Percentiles rank a stretch among this genome's conserved stretches.
Conservation (phyloP, 2,888 invertebrate species). For the Corythucha ciliata region DNA sequence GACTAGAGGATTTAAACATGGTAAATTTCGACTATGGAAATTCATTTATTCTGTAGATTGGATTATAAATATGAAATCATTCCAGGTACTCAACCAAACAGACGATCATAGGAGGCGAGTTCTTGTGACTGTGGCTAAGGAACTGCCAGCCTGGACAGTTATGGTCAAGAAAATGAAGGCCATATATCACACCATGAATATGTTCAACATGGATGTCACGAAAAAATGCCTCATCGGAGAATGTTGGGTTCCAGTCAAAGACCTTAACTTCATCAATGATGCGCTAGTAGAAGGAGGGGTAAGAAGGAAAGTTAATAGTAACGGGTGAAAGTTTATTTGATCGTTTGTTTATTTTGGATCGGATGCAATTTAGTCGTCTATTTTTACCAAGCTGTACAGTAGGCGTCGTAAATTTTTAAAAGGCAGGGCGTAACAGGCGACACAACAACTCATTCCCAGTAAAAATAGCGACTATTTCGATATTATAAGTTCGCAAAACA, state of each 20-base stretch:
- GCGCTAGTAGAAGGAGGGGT: constrained; percentile 75
- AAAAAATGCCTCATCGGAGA: constrained; percentile 84
- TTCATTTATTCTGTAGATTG: too few relatives aligned
- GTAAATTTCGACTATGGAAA: too few relatives aligned
- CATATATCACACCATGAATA: constrained; percentile 83
- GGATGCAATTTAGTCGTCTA: too few relatives aligned
- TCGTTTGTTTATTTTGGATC: too few relatives aligned
- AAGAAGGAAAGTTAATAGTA: constrained; percentile 39
- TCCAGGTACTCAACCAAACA: constrained; percentile 71
- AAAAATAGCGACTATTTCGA: too few relatives aligned
- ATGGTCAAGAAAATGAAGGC: constrained; percentile 84
- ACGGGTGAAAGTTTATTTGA: neutral
- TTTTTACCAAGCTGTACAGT: too few relatives aligned
- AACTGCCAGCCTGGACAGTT: constrained; percentile 77
- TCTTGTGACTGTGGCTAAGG: constrained; percentile 72
- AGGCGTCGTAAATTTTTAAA: too few relatives aligned
- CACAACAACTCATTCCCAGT: too few relatives aligned
- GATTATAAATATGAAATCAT: constrained; percentile 9
- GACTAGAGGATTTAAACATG: constrained; percentile 62
- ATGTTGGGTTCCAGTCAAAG: constrained; percentile 71
- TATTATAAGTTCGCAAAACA: too few relatives aligned
- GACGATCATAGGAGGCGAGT: constrained; percentile 79
- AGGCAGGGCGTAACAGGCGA: too few relatives aligned
- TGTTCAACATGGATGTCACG: constrained; percentile 82
- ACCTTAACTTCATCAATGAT: constrained; percentile 62